Evolutionary conservation across 2,888 invertebrate genomes (phyloP).

Genomic region (Pelosia muscerda): DNA sequence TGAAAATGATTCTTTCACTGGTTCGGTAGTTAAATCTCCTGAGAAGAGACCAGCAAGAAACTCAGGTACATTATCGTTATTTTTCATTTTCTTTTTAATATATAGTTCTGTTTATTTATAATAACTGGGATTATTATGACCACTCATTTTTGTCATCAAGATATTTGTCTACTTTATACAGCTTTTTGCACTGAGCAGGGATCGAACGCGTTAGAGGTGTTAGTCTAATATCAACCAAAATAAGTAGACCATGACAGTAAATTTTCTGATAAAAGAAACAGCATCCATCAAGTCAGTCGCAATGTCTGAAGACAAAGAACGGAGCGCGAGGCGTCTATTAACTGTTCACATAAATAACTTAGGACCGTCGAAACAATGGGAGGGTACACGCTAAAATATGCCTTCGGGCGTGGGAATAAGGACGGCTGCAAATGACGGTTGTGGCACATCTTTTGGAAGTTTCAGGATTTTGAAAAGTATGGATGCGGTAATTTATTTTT

Average conservation of each 20-base stretch:
- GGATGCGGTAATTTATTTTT: slow-evolving; percentile 36
- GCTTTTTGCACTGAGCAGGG: no score
- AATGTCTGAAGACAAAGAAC: slow-evolving; percentile 47
- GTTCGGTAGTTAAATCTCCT: no score
- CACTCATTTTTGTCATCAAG: no score
- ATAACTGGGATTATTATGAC: no score
- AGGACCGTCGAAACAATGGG: slow-evolving; percentile 42
- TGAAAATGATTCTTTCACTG: no score
- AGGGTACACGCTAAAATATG: slow-evolving; percentile 30
- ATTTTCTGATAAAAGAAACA: slow-evolving; percentile 49
- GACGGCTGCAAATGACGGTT: slow-evolving; percentile 48
- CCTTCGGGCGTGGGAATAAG: slow-evolving; percentile 40
- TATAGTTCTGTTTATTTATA: no score
- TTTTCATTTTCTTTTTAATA: no score
- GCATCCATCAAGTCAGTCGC: slow-evolving; percentile 51
- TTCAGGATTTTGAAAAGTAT: background rate
- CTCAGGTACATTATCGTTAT: no score
- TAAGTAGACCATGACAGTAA: slow-evolving; percentile 26
- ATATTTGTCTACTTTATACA: no score
- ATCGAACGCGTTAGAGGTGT: background rate
- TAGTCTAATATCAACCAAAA: slow-evolving; percentile 17
- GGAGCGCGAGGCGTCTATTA: slow-evolving; percentile 53
- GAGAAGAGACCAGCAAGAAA: no score
- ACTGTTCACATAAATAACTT: slow-evolving; percentile 59
- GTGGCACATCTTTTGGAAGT: slow-evolving; percentile 42